phyloP scores from a whole-genome alignment of 1,140 invertebrate genomes.

The Ips nitidus region DNA sequence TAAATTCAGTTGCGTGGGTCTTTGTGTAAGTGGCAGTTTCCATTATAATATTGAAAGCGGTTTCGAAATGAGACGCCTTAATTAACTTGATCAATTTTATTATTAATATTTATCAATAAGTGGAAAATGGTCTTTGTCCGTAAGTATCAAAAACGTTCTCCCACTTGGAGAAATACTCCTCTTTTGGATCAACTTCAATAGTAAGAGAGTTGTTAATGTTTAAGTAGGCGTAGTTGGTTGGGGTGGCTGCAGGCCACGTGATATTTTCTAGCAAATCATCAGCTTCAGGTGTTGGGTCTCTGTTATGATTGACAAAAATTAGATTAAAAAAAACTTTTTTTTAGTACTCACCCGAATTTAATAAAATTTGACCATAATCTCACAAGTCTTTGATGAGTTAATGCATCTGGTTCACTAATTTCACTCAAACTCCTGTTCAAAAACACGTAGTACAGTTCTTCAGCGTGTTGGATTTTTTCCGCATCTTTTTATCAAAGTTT shows the following conservation, averaged over 20 bases:
- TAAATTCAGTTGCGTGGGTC: conserved; percentile 4
- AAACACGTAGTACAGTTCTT: conserved; percentile 32
- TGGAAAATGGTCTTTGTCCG: conserved; percentile 3
- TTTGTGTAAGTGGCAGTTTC: conserved; percentile 9
- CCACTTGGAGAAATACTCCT: conserved; percentile 10
- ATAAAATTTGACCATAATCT: conserved; percentile 35
- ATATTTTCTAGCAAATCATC: conserved; percentile 25
- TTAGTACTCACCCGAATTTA: conserved; percentile 25
- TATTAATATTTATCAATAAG: conserved; percentile 2
- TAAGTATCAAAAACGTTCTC: conserved; percentile 18
- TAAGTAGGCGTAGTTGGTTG: conserved; percentile 17
- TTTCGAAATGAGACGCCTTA: neutral
- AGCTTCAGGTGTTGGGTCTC: conserved; percentile 12
- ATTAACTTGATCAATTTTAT: conserved; percentile 2
- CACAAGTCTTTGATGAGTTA: conserved; percentile 23
- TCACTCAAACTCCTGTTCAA: conserved; percentile 1
- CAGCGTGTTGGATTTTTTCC: conserved; percentile 31
- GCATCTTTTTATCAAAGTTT: conserved; percentile 22
- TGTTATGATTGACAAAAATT: conserved; percentile 4
- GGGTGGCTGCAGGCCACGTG: conserved; percentile 12
- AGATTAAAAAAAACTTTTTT: conserved; percentile 1
- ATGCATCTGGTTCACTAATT: conserved; percentile 15
- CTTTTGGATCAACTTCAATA: conserved; percentile 16
- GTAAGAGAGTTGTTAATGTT: conserved; percentile 23
- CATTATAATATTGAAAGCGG: neutral